Evolutionary conservation across 2,113 vertebrate genomes (phyloP).

Genomic region (Megaptera novaeangliae): DNA sequence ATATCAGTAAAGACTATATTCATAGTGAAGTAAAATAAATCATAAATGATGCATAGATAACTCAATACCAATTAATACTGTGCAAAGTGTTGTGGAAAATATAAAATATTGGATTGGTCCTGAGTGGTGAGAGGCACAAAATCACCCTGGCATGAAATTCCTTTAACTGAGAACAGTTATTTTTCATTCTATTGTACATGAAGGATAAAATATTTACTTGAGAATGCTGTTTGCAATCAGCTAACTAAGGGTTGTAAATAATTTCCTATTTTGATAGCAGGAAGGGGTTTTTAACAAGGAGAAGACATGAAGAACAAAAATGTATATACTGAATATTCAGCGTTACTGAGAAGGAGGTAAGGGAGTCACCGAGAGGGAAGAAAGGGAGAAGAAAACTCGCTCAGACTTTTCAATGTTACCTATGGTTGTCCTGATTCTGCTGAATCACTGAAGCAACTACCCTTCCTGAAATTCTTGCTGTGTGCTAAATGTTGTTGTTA

Average conservation of each 20-base stretch:
- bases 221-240: background rate
- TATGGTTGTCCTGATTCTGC: background rate
- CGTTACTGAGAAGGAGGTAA: background rate
- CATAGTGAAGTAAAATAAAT: constrained; percentile 17
- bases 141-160: background rate
- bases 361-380: background rate
- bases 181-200: background rate
- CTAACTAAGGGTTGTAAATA: background rate
- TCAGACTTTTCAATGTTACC: background rate
- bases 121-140: background rate
- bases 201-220: background rate
- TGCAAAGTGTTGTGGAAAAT: background rate
- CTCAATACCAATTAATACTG: background rate
- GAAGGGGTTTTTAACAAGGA: background rate
- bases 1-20: background rate
- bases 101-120: constrained; percentile 17
- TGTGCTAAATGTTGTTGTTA: background rate
- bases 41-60: background rate
- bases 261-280: background rate
- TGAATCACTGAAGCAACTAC: background rate
- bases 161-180: background rate
- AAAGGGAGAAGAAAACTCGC: background rate
- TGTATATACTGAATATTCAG: background rate
- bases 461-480: background rate
- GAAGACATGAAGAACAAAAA: background rate